Base-by-base conservation (phyloP, 2,888 invertebrate species). In the Agapostemon virescens region DNA sequence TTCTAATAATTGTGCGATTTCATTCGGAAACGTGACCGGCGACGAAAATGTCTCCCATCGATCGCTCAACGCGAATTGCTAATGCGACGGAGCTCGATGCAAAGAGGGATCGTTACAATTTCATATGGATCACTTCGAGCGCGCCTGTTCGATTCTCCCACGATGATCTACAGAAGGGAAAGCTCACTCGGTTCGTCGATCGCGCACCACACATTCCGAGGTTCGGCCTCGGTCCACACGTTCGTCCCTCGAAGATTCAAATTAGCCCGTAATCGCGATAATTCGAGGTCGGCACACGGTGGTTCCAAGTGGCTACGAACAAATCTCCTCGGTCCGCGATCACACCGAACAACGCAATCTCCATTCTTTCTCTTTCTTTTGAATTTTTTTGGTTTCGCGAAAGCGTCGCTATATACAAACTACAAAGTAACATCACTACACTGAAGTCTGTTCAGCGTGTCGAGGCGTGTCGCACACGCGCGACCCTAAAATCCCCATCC, bases 351-450 rank as follows among this genome's bases (percentile, higher is more conserved):
- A 49, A 33, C 67, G n/a, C 63, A 15, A n/a, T n/a, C 38, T 15
- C 33, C 58, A 38, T 36, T 0, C 36, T 6, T 20, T 63, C 5
- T 5, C 5, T n/a, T 33, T n/a, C n/a, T n/a, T n/a, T n/a, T n/a
- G n/a, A n/a, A n/a, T n/a, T n/a, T 61, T 52, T 23, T 61, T 61
- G 61, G 61, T 61, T 33, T 33, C 69, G 61, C 61, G 40, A 49
- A 80, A 82, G 76, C 82, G 67, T 55, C 74, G 67, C 76, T 85
- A 85, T 86, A 74, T 86, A 86, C 87, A 86, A 38, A 78, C 82
- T 85, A 76, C 63, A 17, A 55, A 45, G 36, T 33, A 68, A 73
- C 85, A 63, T 71, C 85, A 49, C 79, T 79, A 86, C 70, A 77
- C 79, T 45, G 76, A 33, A n/a, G 76, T 77, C 63, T 58, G 69